phyloP scores from a whole-genome alignment of 2,113 vertebrate species.

The Prochilodus magdalenae region DNA sequence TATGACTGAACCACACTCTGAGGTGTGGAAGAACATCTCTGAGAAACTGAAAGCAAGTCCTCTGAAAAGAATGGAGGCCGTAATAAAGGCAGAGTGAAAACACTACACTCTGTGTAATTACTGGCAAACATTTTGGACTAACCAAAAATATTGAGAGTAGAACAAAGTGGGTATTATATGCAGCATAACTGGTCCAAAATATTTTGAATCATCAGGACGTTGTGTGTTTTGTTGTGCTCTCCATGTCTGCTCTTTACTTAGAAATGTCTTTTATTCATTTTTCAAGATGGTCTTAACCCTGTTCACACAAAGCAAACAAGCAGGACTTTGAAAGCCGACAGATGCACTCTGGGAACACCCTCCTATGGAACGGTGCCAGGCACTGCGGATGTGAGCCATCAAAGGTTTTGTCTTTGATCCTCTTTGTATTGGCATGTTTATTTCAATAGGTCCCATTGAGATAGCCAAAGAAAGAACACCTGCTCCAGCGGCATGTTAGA shows the following conservation, averaged over 20 bases:
- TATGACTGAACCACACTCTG: no score
- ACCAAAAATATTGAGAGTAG: neutral
- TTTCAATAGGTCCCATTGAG: slow-evolving; percentile 51
- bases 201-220: slow-evolving; percentile 39
- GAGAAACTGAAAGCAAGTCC: no score
- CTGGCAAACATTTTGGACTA: no score
- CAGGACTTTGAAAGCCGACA: slow-evolving; percentile 52
- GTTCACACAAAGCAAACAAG: slow-evolving; percentile 51
- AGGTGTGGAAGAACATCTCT: no score
- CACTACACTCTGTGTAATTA: no score
- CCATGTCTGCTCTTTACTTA: slow-evolving; percentile 37
- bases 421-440: slow-evolving; percentile 52
- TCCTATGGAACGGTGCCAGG: slow-evolving; percentile 45
- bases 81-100: no score
- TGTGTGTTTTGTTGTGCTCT: slow-evolving; percentile 39
- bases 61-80: no score
- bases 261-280: slow-evolving; percentile 45
- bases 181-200: slow-evolving; percentile 22
- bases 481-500: slow-evolving; percentile 51
- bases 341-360: slow-evolving; percentile 49
- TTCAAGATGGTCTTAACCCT: slow-evolving; percentile 46
- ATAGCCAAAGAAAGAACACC: slow-evolving; percentile 54
- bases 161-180: slow-evolving; percentile 2
- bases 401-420: slow-evolving; percentile 48
- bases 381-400: slow-evolving; percentile 48